A percentile compares a stretch with the other conserved stretches of the same genome.
Evolutionary conservation across 2,797 vertebrate genomes (phyloP).

Genomic region (Onychomys arenicola): DNA sequence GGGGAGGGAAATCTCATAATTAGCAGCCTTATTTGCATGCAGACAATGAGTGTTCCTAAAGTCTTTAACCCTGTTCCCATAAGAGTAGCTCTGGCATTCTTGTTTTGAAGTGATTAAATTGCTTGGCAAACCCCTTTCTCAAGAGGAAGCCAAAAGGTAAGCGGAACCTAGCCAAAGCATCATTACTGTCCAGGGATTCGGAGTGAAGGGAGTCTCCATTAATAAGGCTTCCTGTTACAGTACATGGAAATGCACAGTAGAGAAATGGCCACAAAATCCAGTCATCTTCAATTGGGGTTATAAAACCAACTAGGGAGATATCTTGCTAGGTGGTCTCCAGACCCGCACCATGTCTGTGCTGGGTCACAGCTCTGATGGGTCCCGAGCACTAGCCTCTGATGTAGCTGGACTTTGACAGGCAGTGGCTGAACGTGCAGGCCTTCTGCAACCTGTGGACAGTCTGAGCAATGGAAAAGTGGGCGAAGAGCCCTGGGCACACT

Average conservation of each 20-base stretch:
- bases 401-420: not conserved
- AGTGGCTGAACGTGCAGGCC: not conserved
- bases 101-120: slow-evolving; percentile 48
- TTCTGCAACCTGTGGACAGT: not conserved
- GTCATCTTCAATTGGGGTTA: too few relatives aligned
- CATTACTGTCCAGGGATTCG: not conserved
- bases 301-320: fast-evolving
- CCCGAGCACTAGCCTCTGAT: fast-evolving
- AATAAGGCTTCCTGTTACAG: not conserved
- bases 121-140: not conserved
- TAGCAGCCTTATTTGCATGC: slow-evolving; percentile 60
- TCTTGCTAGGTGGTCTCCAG: fast-evolving
- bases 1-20: slow-evolving; percentile 19
- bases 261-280: fast-evolving
- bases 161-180: not conserved
- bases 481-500: fast-evolving
- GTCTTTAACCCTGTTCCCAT: not conserved
- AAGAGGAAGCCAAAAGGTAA: not conserved
- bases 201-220: not conserved
- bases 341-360: not conserved
- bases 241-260: fast-evolving
- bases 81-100: not conserved
- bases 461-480: not conserved
- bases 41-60: slow-evolving; percentile 14
- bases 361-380: not conserved